Conservation (phyloP, 1,140 invertebrate genomes). For the Homarus americanus region DNA sequence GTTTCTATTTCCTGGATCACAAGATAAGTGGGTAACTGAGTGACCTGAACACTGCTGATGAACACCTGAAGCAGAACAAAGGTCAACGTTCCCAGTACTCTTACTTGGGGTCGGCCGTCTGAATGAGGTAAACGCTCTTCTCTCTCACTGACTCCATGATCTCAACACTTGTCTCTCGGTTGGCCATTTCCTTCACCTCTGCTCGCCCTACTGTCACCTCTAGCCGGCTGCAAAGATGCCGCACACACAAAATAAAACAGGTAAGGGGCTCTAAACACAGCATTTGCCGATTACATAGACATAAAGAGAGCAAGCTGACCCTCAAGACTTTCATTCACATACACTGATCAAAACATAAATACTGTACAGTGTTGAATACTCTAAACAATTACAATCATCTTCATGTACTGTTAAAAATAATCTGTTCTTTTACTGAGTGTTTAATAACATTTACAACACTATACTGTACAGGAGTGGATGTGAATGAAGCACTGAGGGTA, state of each 20-base stretch:
- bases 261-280: slow-evolving; percentile 24
- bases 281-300: neutral
- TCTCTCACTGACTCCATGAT: slow-evolving; percentile 97
- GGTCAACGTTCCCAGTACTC: slow-evolving; percentile 4
- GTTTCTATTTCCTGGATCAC: neutral
- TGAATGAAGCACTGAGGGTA: neutral
- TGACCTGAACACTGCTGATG: neutral
- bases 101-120: slow-evolving; percentile 87
- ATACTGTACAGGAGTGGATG: neutral
- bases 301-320: neutral
- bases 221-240: slow-evolving; percentile 84
- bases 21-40: neutral
- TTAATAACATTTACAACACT: neutral
- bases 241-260: slow-evolving; percentile 42
- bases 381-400: no score
- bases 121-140: slow-evolving; percentile 97
- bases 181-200: slow-evolving; percentile 95
- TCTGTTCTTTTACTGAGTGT: neutral
- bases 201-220: slow-evolving; percentile 93
- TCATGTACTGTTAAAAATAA: neutral
- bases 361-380: no score
- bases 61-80: neutral
- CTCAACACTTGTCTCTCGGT: slow-evolving; percentile 96
- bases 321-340: neutral
- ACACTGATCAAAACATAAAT: neutral